Evolutionary conservation across 2,797 vertebrate species (phyloP).

Genomic region (Peromyscus attwateri): DNA sequence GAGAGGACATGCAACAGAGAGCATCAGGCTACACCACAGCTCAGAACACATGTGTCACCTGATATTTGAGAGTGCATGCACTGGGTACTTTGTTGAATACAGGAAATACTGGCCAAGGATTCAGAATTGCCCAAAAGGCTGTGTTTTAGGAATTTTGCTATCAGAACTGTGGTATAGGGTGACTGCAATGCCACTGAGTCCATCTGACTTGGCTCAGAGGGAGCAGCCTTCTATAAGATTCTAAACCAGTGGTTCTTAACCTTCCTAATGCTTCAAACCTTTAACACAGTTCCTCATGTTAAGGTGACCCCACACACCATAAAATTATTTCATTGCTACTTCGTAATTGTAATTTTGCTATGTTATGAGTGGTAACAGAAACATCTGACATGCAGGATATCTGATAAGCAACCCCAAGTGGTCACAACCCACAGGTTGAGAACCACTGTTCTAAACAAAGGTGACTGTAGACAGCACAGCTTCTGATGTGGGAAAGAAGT

Average conservation of each 20-base stretch:
- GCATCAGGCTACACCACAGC: no score
- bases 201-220: background rate
- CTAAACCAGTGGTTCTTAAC: background rate
- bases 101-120: background rate
- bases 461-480: background rate
- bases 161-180: background rate
- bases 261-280: background rate
- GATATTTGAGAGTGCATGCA: background rate
- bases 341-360: background rate
- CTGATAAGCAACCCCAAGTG: background rate
- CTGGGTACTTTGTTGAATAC: background rate
- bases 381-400: background rate
- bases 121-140: background rate
- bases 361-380: background rate
- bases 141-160: background rate
- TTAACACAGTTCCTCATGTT: no score
- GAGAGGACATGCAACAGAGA: background rate
- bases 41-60: background rate
- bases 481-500: background rate
- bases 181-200: background rate
- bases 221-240: background rate
- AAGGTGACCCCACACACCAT: background rate
- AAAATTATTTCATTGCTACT: background rate
- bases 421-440: no score
- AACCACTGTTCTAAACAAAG: background rate